Base-by-base conservation (phyloP, 2,888 invertebrate genomes). In the Lycaena phlaeas region DNA sequence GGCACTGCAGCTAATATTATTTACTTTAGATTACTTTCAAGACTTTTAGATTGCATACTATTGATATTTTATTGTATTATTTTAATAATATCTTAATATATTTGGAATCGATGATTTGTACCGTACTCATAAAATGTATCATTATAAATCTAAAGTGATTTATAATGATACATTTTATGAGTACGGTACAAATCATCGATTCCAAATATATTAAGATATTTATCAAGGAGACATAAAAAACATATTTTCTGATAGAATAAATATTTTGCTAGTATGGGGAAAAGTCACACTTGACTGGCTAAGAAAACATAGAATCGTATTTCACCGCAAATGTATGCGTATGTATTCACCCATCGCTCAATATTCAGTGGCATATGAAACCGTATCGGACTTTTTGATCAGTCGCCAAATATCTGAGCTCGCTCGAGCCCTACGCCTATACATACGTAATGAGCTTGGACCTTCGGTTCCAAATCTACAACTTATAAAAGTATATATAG, bases 291-390 rank as follows among this genome's bases (percentile, higher is more conserved):
- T 18, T 22, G 18, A 34, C 34, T 11, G 31, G 6, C 31, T 11
- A 31, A 17, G 7, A 34, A 34, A 34, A 34, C 22, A 34, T 4
- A 22, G 34, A 52, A 51, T 22, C 22, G 22, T 59, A 61, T 61
- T 59, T 65, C 67, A 63, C 22, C 22, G 59, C 61, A 64, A 71
- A 69, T 68, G 64, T 65, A 63, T 40, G 40, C 36, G 57, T 58
- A 56, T 52, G 53, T 49, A 49, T 54, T 51, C 56, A 51, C 45
- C 60, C 58, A 54, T 56, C 63, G 58, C 63, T 72, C 69, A 69
- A 66, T 74, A 77, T 77, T 75, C 75, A 75, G 66, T 66, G 69
- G 66, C 68, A 63, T 69, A 73, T 68, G 68, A 69, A 69, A 59
- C 52, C 54, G 58, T 62, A 68, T 67, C 57, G 60, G 61, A 67